phyloP scores from a whole-genome alignment of 2,797 vertebrate genomes.

The Thunnus albacares region DNA sequence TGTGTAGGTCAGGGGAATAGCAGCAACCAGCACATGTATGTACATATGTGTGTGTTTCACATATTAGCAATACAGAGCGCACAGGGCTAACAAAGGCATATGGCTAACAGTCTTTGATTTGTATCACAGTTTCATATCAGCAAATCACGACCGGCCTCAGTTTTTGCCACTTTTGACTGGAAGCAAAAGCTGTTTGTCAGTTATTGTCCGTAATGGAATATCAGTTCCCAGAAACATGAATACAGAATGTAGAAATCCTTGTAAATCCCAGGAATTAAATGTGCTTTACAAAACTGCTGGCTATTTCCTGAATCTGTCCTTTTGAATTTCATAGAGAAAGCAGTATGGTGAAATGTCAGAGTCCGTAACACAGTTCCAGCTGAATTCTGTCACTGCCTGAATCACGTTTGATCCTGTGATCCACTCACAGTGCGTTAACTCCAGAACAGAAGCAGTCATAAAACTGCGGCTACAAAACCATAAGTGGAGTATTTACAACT shows the following conservation, averaged over 20 bases:
- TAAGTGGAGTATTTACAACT: slow-evolving; percentile 8
- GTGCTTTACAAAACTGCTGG: slow-evolving; percentile 63
- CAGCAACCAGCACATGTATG: slow-evolving; percentile 60
- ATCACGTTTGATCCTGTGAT: slow-evolving; percentile 37
- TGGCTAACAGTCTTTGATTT: slow-evolving; percentile 84
- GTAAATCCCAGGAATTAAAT: slow-evolving; percentile 50
- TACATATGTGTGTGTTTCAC: slow-evolving; percentile 62
- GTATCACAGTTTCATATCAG: slow-evolving; percentile 78
- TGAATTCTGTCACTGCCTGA: slow-evolving; percentile 38
- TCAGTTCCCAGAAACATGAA: slow-evolving; percentile 37
- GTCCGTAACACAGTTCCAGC: slow-evolving; percentile 40
- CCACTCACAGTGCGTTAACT: slow-evolving; percentile 40
- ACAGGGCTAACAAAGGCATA: slow-evolving; percentile 82
- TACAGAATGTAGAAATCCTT: slow-evolving; percentile 45
- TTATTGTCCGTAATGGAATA: slow-evolving; percentile 47
- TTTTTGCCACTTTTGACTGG: slow-evolving; percentile 60
- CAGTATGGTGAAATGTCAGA: slow-evolving; percentile 33
- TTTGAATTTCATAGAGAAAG: slow-evolving; percentile 50
- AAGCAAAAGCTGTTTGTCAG: slow-evolving; percentile 49
- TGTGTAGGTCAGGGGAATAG: slow-evolving; percentile 57
- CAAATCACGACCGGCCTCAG: slow-evolving; percentile 58
- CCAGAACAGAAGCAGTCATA: slow-evolving; percentile 43
- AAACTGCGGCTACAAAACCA: slow-evolving; percentile 60
- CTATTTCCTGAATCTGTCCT: slow-evolving; percentile 52
- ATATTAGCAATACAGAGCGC: slow-evolving; percentile 73